phyloP scores from a whole-genome alignment of 2,113 vertebrate species.

The Piliocolobus tephrosceles region DNA sequence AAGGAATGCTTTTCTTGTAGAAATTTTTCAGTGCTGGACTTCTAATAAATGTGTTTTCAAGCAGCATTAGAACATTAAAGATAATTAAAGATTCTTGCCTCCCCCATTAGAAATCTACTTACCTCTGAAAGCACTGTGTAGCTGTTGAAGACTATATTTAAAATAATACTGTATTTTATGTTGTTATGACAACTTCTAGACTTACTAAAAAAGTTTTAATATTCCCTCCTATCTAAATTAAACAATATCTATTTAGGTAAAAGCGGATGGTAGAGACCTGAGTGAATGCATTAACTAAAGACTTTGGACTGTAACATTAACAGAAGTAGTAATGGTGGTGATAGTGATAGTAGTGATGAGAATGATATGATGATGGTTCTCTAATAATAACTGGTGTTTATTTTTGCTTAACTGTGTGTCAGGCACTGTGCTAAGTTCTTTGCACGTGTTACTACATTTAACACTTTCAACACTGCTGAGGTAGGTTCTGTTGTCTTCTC shows the following conservation, averaged over 20 bases:
- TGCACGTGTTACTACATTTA: neutral
- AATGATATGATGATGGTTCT: neutral
- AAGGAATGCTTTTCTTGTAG: neutral
- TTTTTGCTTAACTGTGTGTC: constrained; percentile 30
- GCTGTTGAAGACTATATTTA: neutral
- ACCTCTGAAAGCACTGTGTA: constrained; percentile 22
- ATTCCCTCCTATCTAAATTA: neutral
- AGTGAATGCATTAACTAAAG: neutral
- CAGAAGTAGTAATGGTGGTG: neutral
- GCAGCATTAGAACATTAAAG: neutral
- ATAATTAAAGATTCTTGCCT: constrained; percentile 19
- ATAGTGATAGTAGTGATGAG: neutral
- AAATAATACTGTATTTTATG: constrained; percentile 28
- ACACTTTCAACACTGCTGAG: neutral
- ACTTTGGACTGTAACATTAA: neutral
- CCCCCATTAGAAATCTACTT: neutral
- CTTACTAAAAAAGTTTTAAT: neutral
- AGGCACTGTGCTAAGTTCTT: constrained; percentile 34
- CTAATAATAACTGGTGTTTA: neutral
- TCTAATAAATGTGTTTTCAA: neutral
- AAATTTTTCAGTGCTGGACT: neutral
- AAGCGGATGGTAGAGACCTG: neutral
- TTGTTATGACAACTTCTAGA: neutral
- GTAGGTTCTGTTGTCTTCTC: constrained; percentile 43
- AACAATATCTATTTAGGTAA: neutral